Evolutionary conservation across 2,113 vertebrate genomes (phyloP), one percentile per base, ranked within the genome.

Genomic region (Pontoporia blainvillei): DNA sequence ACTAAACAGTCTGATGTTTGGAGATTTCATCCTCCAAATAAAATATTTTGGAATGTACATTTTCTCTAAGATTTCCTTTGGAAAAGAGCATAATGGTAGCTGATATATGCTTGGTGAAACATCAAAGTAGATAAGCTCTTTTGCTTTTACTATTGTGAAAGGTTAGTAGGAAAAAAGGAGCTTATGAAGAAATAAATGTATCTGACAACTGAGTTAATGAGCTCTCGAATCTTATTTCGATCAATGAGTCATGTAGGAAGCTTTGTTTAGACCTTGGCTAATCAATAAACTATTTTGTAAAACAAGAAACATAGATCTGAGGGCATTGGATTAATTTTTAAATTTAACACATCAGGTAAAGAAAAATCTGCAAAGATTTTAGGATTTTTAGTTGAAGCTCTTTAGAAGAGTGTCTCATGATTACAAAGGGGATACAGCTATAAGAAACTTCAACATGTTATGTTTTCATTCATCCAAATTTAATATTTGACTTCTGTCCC

Each of bases 241-340:
- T 98, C 98, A 98, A 98, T 98, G 95, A 98, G 87, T 98, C 95
- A 97, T 86, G 82, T 95, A 97, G 88, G 76, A 98, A 97, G 95
- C 69, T 98, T 98, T 98, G 97, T 98, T 98, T 98, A 97, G 96
- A 94, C 92, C 95, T 98, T 97, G 94, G 93, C 78, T 97, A 98
- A 98, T 99, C 98, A 98, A 98, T 98, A 98, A 75, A 97, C 92
- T 95, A 97, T 98, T 98, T 97, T 98, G 98, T 98, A 98, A 97
- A 97, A 98, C 96, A 98, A 98, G 96, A 93, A 91, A 97, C 95
- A 98, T 92, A 94, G 95, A 97, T 97, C 93, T 98, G 41, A 73
- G 94, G 87, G 79, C 76, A 95, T 4, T 90, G 83, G 94, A 97
- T 98, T 97, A 96, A 97, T 98, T 98, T 98, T 98, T 88, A 97